Evolutionary conservation across 2,888 invertebrate genomes (phyloP).

Genomic region (Homarus gammarus): DNA sequence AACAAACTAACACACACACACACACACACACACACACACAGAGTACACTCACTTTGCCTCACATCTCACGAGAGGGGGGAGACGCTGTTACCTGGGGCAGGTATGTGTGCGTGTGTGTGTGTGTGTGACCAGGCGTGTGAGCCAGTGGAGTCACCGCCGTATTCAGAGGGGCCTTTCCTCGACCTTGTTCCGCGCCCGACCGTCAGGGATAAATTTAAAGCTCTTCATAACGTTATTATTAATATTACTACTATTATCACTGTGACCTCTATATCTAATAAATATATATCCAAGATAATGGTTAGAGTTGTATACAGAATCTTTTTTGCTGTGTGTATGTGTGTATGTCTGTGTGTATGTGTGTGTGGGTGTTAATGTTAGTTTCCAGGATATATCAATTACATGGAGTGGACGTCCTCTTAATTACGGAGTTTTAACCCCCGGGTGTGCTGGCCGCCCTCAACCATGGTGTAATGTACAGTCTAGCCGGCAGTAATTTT

Average conservation of each 20-base stretch:
- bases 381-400: conserved; percentile 21
- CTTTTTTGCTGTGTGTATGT: conserved; percentile 14
- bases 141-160: background rate
- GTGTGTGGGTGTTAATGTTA: conserved; percentile 28
- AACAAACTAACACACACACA: background rate
- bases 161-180: conserved; percentile 44
- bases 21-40: background rate
- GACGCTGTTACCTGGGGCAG: background rate
- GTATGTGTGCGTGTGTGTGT: background rate
- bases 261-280: conserved; percentile 41
- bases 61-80: too few species aligned
- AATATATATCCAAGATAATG: conserved; percentile 15
- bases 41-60: too few species aligned
- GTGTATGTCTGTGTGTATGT: conserved; percentile 12
- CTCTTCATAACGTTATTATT: conserved; percentile 18
- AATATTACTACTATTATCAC: conserved; percentile 36
- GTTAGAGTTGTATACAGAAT: conserved; percentile 33
- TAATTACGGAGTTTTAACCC: conserved; percentile 6
- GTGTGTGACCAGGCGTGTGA: too few species aligned
- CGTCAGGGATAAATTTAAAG: conserved; percentile 47
- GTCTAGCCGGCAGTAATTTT: conserved; percentile 7
- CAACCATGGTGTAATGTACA: conserved; percentile 7
- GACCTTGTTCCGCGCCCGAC: conserved; percentile 44
- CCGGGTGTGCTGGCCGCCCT: background rate
- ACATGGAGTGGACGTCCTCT: conserved; percentile 21